Evolutionary conservation across 2,888 invertebrate species (phyloP), one percentile per base, ranked within the genome.

Genomic region (Helobdella robusta): DNA sequence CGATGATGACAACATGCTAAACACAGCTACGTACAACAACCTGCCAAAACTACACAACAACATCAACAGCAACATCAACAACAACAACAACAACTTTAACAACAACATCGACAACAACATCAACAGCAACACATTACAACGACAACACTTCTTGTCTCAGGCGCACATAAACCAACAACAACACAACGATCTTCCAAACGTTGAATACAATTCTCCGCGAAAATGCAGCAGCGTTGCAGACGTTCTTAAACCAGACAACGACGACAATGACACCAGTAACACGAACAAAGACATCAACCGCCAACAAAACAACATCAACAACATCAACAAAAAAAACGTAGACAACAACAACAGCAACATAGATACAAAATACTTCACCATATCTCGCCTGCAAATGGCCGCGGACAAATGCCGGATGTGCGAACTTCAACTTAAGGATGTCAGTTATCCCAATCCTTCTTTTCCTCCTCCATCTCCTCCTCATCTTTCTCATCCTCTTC

Each of bases 361-460:
- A 25, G 56, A 56, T n/a, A 30, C 56, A 2, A 56, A 56, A 18
- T 56, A 30, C 23, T 56, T 56, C 56, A 56, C 56, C 25, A 2
- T 30, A 20, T n/a, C 25, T 5, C 20, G 28, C 6, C 25, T 28
- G 1, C 28, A 25, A n/a, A 56, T 30, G 32, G 1, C 28, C 6
- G n/a, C n/a, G n/a, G n/a, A n/a, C n/a, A n/a, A n/a, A n/a, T 56
- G 56, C 23, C 56, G 32, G n/a, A 30, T 56, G 32, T 56, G 56
- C 15, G 56, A 8, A n/a, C n/a, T n/a, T n/a, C n/a, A n/a, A n/a
- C n/a, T n/a, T n/a, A n/a, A n/a, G n/a, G n/a, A n/a, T n/a, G n/a
- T n/a, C n/a, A n/a, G n/a, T n/a, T n/a, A n/a, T n/a, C n/a, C n/a
- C n/a, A n/a, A n/a, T n/a, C n/a, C n/a, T n/a, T n/a, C n/a, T n/a